Conservation (phyloP, 2,113 vertebrate species). For the Sclerurus mexicanus region DNA sequence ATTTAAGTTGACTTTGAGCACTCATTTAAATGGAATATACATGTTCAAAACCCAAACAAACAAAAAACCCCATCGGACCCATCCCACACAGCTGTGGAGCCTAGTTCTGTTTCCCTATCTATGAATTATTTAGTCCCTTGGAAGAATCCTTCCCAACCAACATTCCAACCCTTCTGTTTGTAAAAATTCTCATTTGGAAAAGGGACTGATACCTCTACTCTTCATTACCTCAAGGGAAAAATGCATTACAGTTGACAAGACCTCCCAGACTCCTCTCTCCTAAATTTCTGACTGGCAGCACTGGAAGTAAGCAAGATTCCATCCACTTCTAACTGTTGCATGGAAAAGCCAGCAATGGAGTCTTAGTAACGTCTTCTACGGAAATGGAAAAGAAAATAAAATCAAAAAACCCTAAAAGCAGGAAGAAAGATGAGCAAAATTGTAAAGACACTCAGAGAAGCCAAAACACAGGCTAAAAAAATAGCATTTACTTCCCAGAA, state of each 20-base stretch:
- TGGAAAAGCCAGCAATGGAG: neutral
- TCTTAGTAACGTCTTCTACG: neutral
- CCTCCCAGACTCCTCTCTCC: neutral
- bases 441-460: neutral
- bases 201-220: neutral
- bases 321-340: neutral
- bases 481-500: neutral
- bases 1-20: neutral
- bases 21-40: neutral
- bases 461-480: neutral
- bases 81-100: neutral
- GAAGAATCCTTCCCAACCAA: neutral
- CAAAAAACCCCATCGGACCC: neutral
- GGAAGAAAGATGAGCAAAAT: neutral
- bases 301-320: neutral
- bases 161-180: neutral
- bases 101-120: neutral
- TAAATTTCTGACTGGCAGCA: neutral
- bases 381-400: neutral
- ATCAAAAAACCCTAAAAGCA: neutral
- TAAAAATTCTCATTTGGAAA: neutral
- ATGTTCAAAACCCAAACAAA: neutral
- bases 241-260: neutral
- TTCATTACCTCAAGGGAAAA: neutral
- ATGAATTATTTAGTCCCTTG: neutral